Conservation (phyloP, 2,888 invertebrate species). For the Toxonevra muliebris region DNA sequence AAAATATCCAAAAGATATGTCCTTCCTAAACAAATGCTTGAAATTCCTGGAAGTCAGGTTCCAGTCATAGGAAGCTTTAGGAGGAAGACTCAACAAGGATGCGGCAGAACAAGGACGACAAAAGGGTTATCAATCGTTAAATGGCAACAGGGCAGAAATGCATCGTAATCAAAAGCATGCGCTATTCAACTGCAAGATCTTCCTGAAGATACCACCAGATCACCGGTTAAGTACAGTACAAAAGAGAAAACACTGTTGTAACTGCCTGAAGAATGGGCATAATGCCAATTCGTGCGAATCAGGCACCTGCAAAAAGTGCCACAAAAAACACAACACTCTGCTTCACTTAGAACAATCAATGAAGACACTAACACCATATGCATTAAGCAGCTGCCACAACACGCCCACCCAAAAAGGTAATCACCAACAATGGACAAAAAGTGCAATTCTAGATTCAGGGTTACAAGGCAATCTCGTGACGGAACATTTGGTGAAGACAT, state of each 20-base stretch:
- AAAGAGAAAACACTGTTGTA: neutral
- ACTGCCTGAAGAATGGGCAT: conserved; percentile 8
- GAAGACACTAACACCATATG: too few species aligned
- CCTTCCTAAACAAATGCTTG: neutral
- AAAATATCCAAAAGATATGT: neutral
- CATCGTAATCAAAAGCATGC: neutral
- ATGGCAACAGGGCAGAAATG: neutral
- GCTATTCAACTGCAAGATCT: conserved; percentile 14
- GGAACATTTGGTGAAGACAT: too few species aligned
- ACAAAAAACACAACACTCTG: conserved; percentile 7
- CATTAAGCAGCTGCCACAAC: too few species aligned
- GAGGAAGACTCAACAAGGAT: neutral
- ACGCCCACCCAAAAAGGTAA: too few species aligned
- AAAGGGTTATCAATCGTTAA: neutral
- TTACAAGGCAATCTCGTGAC: too few species aligned
- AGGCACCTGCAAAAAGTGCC: neutral
- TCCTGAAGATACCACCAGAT: neutral
- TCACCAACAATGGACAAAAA: too few species aligned
- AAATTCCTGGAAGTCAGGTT: conserved; percentile 1
- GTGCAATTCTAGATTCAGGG: too few species aligned
- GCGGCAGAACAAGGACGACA: neutral
- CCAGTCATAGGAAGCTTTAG: conserved; percentile 9
- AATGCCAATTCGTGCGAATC: neutral
- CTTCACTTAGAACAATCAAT: conserved; percentile 4
- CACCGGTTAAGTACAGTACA: neutral